Evolutionary conservation across 2,888 invertebrate species (phyloP).

Genomic region (Campaea margaritaria): DNA sequence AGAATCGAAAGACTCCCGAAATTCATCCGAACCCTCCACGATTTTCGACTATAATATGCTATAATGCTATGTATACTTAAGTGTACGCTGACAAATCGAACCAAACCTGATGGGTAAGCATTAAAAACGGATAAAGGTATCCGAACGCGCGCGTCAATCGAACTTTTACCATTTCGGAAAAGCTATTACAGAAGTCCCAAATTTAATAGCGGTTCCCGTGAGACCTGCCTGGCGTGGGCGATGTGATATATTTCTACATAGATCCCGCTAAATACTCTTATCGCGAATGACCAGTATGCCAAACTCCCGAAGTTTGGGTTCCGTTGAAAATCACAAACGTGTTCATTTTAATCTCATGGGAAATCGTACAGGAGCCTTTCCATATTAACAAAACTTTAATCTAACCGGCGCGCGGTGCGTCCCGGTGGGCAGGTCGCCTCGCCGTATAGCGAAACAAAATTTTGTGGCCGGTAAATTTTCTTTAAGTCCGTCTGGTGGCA

Average conservation of each 20-base stretch:
- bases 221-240: conserved; percentile 34
- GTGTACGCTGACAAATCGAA: conserved; percentile 14
- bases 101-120: conserved; percentile 26
- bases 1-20: conserved; percentile 9
- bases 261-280: conserved; percentile 49
- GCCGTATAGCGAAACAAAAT: conserved; percentile 57
- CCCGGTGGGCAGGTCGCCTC: conserved; percentile 52
- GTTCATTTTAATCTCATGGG: conserved; percentile 65
- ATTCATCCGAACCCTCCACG: conserved; percentile 1
- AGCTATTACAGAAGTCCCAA: conserved; percentile 49
- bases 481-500: conserved; percentile 72
- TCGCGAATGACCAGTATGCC: conserved; percentile 51
- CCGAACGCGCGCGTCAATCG: conserved; percentile 46
- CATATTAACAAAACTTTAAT: conserved; percentile 77
- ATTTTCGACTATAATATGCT: conserved; percentile 6
- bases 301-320: conserved; percentile 48
- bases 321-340: conserved; percentile 58
- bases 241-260: conserved; percentile 46
- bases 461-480: conserved; percentile 77
- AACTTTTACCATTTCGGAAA: conserved; percentile 53
- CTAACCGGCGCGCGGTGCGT: conserved; percentile 55
- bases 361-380: conserved; percentile 67
- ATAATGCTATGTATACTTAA: conserved; percentile 3
- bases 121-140: conserved; percentile 34
- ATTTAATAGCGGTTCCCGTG: conserved; percentile 51